Conservation (phyloP, 2,888 invertebrate species). For the Synergus japonicus region DNA sequence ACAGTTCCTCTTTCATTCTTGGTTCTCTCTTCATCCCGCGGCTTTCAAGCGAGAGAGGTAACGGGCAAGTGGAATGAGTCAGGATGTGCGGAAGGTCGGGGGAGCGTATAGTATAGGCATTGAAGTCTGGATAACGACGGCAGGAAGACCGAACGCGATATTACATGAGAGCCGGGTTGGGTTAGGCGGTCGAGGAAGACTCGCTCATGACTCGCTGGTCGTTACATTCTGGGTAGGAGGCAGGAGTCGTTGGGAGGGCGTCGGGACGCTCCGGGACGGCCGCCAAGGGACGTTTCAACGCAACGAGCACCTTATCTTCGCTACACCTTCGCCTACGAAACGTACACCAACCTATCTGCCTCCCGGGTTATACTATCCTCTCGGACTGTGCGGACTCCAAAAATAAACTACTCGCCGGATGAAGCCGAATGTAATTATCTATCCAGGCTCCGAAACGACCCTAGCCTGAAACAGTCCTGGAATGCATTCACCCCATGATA, state of each 20-base stretch:
- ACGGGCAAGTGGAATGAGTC: not conserved
- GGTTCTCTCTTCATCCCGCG: not conserved
- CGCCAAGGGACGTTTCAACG: constrained; percentile 74
- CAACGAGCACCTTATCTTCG: constrained; percentile 75
- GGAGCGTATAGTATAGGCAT: constrained; percentile 52
- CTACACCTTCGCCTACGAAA: constrained; percentile 69
- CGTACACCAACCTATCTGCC: constrained; percentile 66
- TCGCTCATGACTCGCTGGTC: constrained; percentile 54
- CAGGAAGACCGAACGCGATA: constrained; percentile 61
- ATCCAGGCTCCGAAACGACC: constrained; percentile 57
- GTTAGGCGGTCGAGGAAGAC: constrained; percentile 46
- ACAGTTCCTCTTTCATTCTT: constrained; percentile 16
- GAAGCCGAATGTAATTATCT: constrained; percentile 57
- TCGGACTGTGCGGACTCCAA: constrained; percentile 44
- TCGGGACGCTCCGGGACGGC: constrained; percentile 65
- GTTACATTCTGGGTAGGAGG: constrained; percentile 50
- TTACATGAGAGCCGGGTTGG: constrained; percentile 62
- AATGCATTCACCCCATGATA: constrained; percentile 38
- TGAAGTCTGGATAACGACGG: constrained; percentile 66
- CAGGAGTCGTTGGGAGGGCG: constrained; percentile 54
- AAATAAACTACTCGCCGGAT: constrained; percentile 56
- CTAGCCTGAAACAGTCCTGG: constrained; percentile 37
- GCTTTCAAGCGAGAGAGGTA: not conserved
- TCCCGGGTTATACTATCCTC: constrained; percentile 43
- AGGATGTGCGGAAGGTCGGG: constrained; percentile 23